phyloP scores from a whole-genome alignment of 2,113 vertebrate genomes.

The Sturnus vulgaris region DNA sequence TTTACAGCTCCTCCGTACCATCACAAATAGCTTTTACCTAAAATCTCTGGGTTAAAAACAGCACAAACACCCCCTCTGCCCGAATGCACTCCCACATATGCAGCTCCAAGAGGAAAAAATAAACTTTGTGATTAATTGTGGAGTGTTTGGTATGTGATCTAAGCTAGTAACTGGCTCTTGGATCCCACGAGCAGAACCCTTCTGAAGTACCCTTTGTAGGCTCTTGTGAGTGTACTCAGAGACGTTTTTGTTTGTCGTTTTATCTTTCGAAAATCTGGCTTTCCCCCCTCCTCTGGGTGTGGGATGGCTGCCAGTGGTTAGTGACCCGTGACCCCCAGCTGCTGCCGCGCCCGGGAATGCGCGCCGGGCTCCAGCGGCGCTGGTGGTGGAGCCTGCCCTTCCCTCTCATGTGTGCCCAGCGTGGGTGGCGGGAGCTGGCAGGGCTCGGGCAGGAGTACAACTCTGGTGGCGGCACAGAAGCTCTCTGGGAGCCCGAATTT shows the following conservation, averaged over 20 bases:
- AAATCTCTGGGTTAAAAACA: background rate
- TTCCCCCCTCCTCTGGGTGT: background rate
- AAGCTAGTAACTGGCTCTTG: background rate
- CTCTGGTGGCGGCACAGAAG: background rate
- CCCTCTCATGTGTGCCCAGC: background rate
- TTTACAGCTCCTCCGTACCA: background rate
- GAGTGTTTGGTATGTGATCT: background rate
- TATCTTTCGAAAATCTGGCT: background rate
- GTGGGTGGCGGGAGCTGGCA: background rate
- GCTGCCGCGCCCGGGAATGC: background rate
- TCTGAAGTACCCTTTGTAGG: background rate
- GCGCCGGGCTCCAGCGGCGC: background rate
- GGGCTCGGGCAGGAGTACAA: background rate
- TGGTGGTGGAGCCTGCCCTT: background rate
- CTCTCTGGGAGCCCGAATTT: background rate
- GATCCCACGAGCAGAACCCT: background rate
- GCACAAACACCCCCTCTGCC: background rate
- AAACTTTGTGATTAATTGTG: background rate
- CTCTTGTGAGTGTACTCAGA: background rate
- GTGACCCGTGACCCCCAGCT: background rate
- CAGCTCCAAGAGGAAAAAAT: background rate
- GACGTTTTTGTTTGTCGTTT: background rate
- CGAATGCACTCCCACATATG: accelerated
- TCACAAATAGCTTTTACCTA: background rate
- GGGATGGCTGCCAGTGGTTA: background rate